These are phyloP conservation scores for Hofmannophila pseudospretella DNA, from an alignment of 2,888 invertebrate species.

Conservation along the genomic window DNA sequence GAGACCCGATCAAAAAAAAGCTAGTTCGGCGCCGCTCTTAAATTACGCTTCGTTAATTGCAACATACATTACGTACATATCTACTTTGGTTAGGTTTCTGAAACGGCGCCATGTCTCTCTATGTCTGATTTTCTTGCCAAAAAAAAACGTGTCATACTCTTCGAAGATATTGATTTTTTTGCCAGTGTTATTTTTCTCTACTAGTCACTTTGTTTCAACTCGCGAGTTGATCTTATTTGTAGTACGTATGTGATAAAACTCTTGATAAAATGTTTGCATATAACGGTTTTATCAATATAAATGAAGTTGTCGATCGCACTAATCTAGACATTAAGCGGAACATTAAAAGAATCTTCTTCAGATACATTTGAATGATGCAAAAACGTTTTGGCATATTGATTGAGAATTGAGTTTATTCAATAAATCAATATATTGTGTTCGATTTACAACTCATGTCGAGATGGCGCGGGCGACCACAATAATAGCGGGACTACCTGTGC, in stretches of 20 bases:
- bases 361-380: constrained; percentile 24
- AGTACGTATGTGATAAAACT: constrained; percentile 29
- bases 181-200: constrained; percentile 18
- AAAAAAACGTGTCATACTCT: constrained; percentile 42
- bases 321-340: constrained; percentile 26
- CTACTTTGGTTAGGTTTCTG: constrained; percentile 28
- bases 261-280: constrained; percentile 34
- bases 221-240: constrained; percentile 25
- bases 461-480: too few relatives aligned
- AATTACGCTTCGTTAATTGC: constrained; percentile 54
- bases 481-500: too few relatives aligned
- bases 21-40: constrained; percentile 51
- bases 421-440: too few relatives aligned
- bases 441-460: too few relatives aligned
- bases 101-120: constrained; percentile 53
- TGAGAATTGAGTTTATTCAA: constrained; percentile 8
- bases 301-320: constrained; percentile 26
- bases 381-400: constrained; percentile 19
- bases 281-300: constrained; percentile 33
- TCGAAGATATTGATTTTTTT: constrained; percentile 27
- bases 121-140: constrained; percentile 54
- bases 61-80: constrained; percentile 21
- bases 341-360: constrained; percentile 21
- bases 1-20: constrained; percentile 47
- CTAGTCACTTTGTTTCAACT: constrained; percentile 43